A percentile compares a stretch with the other conserved stretches of the same genome.
Evolutionary conservation across 2,888 invertebrate genomes (phyloP).

Genomic region (Yponomeuta malinellus): DNA sequence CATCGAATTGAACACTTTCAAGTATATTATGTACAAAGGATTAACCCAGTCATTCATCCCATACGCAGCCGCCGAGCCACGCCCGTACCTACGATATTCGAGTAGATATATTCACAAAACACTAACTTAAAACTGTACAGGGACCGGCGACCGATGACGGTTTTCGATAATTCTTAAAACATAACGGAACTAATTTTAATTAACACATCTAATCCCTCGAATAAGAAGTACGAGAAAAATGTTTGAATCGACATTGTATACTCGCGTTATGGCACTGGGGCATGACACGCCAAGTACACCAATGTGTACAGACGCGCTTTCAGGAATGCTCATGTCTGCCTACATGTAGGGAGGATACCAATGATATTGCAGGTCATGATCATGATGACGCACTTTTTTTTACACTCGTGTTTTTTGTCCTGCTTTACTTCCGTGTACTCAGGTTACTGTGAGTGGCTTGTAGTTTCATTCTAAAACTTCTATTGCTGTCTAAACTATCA

Average conservation of each 20-base stretch:
- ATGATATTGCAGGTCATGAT: too few species aligned
- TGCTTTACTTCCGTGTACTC: too few species aligned
- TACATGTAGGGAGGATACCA: too few species aligned
- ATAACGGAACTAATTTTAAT: slow-evolving; percentile 37
- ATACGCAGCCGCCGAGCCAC: slow-evolving; percentile 39
- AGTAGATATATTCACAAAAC: slow-evolving; percentile 66
- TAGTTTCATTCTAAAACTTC: too few species aligned
- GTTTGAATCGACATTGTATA: slow-evolving; percentile 59
- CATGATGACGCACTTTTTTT: too few species aligned
- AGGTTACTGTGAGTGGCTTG: too few species aligned
- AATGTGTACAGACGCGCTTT: slow-evolving; percentile 18
- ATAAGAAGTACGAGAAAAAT: slow-evolving; percentile 56
- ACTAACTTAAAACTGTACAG: slow-evolving; percentile 52
- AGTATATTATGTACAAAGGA: slow-evolving; percentile 64
- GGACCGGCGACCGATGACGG: slow-evolving; percentile 41
- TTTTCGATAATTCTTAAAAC: slow-evolving; percentile 42
- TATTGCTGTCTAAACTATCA: too few species aligned
- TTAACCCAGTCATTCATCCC: background rate
- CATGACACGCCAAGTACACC: slow-evolving; percentile 15
- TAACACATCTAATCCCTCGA: slow-evolving; percentile 47
- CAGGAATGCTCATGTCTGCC: too few species aligned
- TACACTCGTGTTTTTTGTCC: too few species aligned
- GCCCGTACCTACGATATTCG: slow-evolving; percentile 60
- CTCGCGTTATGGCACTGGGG: slow-evolving; percentile 36
- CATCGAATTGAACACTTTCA: slow-evolving; percentile 68